These are phyloP conservation scores for Agriopis leucophaearia DNA, from an alignment of 2,888 invertebrate species.

Conservation along the genomic window DNA sequence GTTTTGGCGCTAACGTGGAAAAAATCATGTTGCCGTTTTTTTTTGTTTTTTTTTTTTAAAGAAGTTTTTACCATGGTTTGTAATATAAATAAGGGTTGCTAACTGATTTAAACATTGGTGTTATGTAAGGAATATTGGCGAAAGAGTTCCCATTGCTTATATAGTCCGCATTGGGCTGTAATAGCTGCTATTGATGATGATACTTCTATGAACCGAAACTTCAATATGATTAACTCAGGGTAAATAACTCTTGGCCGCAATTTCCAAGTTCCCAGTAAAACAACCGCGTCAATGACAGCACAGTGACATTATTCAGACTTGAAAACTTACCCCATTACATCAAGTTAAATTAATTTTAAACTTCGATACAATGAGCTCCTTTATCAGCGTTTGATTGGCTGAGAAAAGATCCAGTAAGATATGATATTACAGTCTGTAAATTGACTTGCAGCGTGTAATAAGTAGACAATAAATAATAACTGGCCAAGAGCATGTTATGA, in stretches of 20 bases:
- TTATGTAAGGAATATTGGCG: no score
- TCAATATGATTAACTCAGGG: not conserved
- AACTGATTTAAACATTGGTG: no score
- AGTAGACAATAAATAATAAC: not conserved
- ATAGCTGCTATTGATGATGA: no score
- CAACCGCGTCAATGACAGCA: constrained; percentile 27
- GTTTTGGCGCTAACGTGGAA: no score
- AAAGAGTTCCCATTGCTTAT: no score
- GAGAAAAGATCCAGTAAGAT: constrained; percentile 11
- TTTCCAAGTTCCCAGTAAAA: constrained; percentile 22
- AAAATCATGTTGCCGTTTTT: no score
- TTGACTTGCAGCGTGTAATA: not conserved
- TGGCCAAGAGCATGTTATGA: no score
- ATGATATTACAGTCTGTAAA: not conserved
- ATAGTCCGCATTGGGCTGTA: no score
- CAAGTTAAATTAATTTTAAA: constrained; percentile 36
- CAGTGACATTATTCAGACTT: constrained; percentile 30
- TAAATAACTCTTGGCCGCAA: constrained; percentile 7
- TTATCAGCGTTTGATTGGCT: constrained; percentile 29
- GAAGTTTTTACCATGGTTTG: no score
- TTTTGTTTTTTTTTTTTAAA: no score
- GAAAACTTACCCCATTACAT: constrained; percentile 33
- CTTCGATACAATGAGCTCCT: constrained; percentile 25
- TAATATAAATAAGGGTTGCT: no score
- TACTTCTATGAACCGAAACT: not conserved